These are phyloP conservation scores for Trypoxylus dichotomus DNA, from an alignment of 1,140 invertebrate genomes.

Conservation along the genomic window DNA sequence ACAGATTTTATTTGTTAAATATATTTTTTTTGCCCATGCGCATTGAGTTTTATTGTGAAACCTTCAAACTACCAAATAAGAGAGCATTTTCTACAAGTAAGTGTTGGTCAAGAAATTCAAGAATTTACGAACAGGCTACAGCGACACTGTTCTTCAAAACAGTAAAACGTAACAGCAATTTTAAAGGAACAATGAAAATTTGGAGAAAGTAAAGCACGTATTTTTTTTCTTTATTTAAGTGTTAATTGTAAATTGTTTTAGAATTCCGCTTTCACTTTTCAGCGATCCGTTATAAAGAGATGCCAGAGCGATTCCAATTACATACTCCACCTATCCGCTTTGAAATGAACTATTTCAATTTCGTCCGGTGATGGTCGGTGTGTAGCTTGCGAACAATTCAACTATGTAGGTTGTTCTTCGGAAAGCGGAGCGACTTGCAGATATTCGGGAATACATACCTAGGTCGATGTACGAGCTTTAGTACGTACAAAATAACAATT, in stretches of 20 bases:
- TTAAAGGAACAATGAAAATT: too few relatives aligned
- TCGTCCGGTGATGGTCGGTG: not conserved
- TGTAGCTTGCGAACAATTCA: not conserved
- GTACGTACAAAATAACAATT: not conserved
- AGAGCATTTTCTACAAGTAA: too few relatives aligned
- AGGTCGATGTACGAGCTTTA: not conserved
- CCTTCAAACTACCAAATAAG: too few relatives aligned
- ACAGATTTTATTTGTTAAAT: too few relatives aligned
- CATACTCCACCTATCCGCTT: not conserved
- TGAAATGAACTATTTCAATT: not conserved
- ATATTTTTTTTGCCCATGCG: too few relatives aligned
- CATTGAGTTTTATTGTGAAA: too few relatives aligned
- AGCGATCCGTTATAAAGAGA: not conserved
- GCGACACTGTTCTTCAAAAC: too few relatives aligned
- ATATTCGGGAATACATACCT: not conserved
- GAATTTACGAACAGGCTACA: too few relatives aligned
- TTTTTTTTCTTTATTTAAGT: not conserved
- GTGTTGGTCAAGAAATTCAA: too few relatives aligned
- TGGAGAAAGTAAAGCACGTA: too few relatives aligned
- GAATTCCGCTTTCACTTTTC: not conserved
- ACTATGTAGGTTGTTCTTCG: not conserved
- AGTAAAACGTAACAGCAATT: too few relatives aligned
- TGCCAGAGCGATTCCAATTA: not conserved
- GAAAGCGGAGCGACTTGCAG: not conserved
- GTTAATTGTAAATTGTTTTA: not conserved